phyloP scores from a whole-genome alignment of 2,113 vertebrate species.

The Onychostoma macrolepis region DNA sequence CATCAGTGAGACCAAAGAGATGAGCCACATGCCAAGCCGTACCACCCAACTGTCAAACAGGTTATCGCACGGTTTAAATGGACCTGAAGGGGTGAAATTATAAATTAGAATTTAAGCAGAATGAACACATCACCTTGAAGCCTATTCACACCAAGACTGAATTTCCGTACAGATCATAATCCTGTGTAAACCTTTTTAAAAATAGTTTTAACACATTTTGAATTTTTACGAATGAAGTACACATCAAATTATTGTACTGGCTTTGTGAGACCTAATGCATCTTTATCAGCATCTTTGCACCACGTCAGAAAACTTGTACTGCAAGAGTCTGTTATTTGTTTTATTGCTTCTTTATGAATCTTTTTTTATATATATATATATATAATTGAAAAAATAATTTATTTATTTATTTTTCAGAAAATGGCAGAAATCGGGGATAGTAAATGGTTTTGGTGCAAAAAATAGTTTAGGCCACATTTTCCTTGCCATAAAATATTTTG shows the following conservation, averaged over 20 bases:
- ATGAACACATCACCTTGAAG: background rate
- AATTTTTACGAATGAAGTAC: background rate
- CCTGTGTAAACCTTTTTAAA: background rate
- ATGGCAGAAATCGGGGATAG: background rate
- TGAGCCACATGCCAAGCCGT: conserved; percentile 89
- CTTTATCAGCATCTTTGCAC: background rate
- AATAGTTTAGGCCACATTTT: too few species aligned
- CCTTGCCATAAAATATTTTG: too few species aligned
- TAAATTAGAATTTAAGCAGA: background rate
- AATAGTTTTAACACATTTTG: background rate
- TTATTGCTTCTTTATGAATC: too few species aligned
- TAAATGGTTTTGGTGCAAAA: background rate
- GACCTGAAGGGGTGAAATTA: conserved; percentile 75
- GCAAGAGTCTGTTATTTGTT: background rate
- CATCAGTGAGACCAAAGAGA: conserved; percentile 82
- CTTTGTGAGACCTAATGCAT: background rate
- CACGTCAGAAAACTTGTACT: background rate
- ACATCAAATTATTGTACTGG: background rate
- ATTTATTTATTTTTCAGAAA: background rate
- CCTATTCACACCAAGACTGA: background rate
- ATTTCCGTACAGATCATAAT: background rate
- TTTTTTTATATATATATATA: too few species aligned
- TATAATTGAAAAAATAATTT: too few species aligned
- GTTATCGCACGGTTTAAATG: conserved; percentile 92
- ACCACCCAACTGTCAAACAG: conserved; percentile 93